phyloP scores from a whole-genome alignment of 1,140 invertebrate species.

The Ips nitidus region DNA sequence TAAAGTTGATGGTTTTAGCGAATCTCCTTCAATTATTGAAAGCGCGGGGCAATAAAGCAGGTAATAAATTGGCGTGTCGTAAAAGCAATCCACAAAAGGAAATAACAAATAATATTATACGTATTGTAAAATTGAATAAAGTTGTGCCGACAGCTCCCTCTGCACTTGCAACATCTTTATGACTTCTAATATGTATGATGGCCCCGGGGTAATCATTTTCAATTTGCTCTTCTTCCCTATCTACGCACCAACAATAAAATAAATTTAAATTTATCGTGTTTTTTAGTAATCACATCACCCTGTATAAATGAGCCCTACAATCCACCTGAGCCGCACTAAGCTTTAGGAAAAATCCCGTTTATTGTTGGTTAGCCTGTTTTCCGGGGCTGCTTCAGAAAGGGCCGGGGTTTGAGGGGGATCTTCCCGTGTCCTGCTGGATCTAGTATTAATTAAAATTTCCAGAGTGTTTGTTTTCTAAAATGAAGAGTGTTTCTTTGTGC shows the following conservation, averaged over 20 bases:
- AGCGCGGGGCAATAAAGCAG: slow-evolving; percentile 7
- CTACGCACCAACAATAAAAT: slow-evolving; percentile 12
- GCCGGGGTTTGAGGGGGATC: slow-evolving; percentile 22
- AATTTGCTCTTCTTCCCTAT: slow-evolving; percentile 7
- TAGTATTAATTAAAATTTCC: slow-evolving; percentile 48
- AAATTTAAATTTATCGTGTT: slow-evolving; percentile 14
- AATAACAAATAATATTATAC: slow-evolving; percentile 13
- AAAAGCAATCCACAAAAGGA: slow-evolving; percentile 9
- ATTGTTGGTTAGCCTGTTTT: too few relatives aligned
- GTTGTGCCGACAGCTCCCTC: slow-evolving; percentile 6
- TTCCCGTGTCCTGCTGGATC: slow-evolving; percentile 42
- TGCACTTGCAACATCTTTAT: slow-evolving; percentile 8
- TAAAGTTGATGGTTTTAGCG: background rate
- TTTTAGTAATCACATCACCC: background rate
- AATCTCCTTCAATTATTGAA: background rate
- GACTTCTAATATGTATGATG: slow-evolving; percentile 11
- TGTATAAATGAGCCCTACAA: too few relatives aligned
- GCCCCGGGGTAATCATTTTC: slow-evolving; percentile 12
- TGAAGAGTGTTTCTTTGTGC: slow-evolving; percentile 33
- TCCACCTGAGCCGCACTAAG: too few relatives aligned
- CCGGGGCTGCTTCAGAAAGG: background rate
- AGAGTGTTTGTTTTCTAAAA: slow-evolving; percentile 42
- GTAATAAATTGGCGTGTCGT: slow-evolving; percentile 7
- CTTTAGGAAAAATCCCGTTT: too few relatives aligned
- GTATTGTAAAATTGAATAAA: slow-evolving; percentile 11